Base-by-base conservation (phyloP, 1,140 invertebrate genomes). In the Aphelinus atriplicis region DNA sequence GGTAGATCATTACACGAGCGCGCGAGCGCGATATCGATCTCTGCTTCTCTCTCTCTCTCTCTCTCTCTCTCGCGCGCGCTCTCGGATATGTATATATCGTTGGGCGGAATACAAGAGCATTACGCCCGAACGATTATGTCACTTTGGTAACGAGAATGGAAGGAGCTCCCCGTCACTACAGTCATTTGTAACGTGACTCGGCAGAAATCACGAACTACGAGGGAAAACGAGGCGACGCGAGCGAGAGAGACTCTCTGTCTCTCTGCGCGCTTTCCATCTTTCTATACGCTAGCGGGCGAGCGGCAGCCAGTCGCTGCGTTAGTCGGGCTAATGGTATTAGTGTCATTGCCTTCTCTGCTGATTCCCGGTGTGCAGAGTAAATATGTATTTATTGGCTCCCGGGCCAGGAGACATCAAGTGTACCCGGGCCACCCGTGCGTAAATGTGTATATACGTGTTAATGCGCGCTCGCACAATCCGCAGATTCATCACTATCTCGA, bases 131-230 rank as follows among this genome's bases (percentile, higher is more conserved):
- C 78, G 84, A 86, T 86, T 86, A 86, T 85, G 83, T 86, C 83
- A 85, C 80, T 84, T 81, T 57, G 80, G 80, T 83, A 86, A 85
- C 81, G 80, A 86, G 85, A 77, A 83, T 83, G 80, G 80, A 80
- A 81, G 78, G 78, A 81, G 81, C 79, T 76, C 80, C 61, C 67
- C 69, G 76, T 74, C 75, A 70, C 56, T 65, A 65, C 72, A 81
- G 80, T 85, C 81, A 84, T 86, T 85, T 87, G 85, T 85, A 85
- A 86, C 81, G 79, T 87, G 85, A 87, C 83, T 85, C 80, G 73
- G 81, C 84, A 78, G 78, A 84, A 85, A 87, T 85, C 80, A 84
- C 79, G 77, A 84, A 78, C 81, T 80, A 78, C 75, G 77, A 78
- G 76, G 10, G n/a, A 45, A 47, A 73, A 73, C 61, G 71, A 75